Evolutionary conservation across 2,113 vertebrate species (phyloP), one percentile per base, ranked within the genome.

Genomic region (Pelusios castaneus): DNA sequence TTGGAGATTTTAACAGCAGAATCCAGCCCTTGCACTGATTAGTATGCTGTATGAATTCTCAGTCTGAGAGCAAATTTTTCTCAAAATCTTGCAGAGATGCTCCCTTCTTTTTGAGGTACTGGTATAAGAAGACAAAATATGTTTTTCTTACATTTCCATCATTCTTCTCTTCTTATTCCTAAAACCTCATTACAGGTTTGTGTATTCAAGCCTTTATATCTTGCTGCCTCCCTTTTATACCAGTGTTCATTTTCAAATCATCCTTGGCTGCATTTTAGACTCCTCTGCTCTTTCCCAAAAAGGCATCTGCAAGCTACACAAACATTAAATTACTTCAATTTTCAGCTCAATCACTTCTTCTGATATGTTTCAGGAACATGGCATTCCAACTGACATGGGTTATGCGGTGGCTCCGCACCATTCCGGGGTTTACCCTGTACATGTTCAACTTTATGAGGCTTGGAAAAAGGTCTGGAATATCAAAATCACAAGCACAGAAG

Each of bases 381-480:
- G 98, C 83, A 99, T 99, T 97, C 99, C 99, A 14, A 99, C 99
- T 41, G 98, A 99, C 96, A 98, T 99, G 98, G 99, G 99, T 82
- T 99, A 99, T 5, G 99, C 99, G 0, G 99, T 99, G 91, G 99
- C 99, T 67, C 99, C 99, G 17, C 99, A 99, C 95, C 99, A 99
- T 91, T 99, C 99, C 0, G 99, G 99, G 2, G 99, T 99, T 85
- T 99, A 99, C 95, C 99, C 99, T 10, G 99, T 99, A 3, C 99
- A 99, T 0, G 98, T 99, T 87, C 99, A 99, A 85, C 99, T 99
- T 85, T 99, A 99, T 41, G 99, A 99, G 94, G 99, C 99, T 22
- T 99, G 99, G 99, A 99, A 99, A 92, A 99, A 98, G 55, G 99
- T 99, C 77, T 99, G 99, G 99, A 98, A 98, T 92, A 99, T 99